A percentile compares a stretch with the other conserved stretches of the same genome.
phyloP scores from a whole-genome alignment of 2,888 invertebrate genomes.

The Amblyjoppa proteus region DNA sequence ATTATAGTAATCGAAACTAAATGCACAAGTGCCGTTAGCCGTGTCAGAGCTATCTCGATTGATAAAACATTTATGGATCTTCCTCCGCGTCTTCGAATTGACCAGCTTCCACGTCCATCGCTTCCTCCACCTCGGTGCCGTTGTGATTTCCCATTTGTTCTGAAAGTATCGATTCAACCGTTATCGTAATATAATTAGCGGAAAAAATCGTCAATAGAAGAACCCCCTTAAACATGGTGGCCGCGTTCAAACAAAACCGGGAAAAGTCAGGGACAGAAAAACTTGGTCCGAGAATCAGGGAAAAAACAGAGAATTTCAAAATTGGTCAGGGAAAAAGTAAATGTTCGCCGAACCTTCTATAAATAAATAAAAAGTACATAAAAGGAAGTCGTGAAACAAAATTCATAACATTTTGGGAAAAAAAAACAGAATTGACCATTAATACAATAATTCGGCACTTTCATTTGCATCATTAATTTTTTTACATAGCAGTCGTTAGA shows the following conservation, averaged over 20 bases:
- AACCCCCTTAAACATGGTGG: neutral
- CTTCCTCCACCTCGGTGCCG: slow-evolving; percentile 84
- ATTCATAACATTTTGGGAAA: too few species aligned
- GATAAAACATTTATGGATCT: slow-evolving; percentile 79
- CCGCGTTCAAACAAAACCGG: neutral
- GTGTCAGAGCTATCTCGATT: slow-evolving; percentile 55
- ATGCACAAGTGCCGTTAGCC: slow-evolving; percentile 76
- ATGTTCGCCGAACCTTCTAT: too few species aligned
- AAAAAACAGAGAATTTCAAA: too few species aligned
- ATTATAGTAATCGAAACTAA: slow-evolving; percentile 75
- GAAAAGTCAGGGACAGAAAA: too few species aligned
- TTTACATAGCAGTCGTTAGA: too few species aligned
- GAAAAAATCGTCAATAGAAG: neutral
- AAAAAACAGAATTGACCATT: too few species aligned
- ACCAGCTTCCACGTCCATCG: slow-evolving; percentile 85
- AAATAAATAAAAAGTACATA: too few species aligned
- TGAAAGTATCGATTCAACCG: slow-evolving; percentile 72
- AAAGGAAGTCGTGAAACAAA: neutral
- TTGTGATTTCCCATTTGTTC: slow-evolving; percentile 84
- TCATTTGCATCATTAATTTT: too few species aligned
- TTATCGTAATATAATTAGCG: neutral
- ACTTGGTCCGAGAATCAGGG: too few species aligned
- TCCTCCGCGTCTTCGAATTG: slow-evolving; percentile 88
- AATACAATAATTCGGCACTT: too few species aligned
- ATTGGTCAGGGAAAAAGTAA: too few species aligned